Evolutionary conservation across 92 coral and sea anemone species (phyloP).

Genomic region (Actinernus sp.): DNA sequence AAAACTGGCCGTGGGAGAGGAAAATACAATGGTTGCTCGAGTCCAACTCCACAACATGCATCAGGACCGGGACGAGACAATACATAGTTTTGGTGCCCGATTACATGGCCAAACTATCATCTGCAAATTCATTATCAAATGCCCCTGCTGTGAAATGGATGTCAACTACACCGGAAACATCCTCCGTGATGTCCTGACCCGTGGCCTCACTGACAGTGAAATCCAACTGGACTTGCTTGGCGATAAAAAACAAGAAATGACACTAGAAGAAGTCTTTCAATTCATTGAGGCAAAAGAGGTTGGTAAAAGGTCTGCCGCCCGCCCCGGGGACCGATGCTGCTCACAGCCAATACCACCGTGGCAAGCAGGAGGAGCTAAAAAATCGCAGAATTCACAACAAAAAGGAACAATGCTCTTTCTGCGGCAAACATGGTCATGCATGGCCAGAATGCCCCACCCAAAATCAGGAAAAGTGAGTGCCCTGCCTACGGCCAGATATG

Average conservation of each 20-base stretch:
- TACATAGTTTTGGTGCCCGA: slow-evolving; percentile 57
- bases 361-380: neutral
- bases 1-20: slow-evolving; percentile 56
- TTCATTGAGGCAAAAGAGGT: slow-evolving; percentile 57
- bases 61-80: slow-evolving; percentile 50
- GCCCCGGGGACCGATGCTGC: slow-evolving; percentile 53
- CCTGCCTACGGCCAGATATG: slow-evolving; percentile 61
- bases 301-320: slow-evolving; percentile 68
- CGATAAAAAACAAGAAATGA: slow-evolving; percentile 53
- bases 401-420: slow-evolving; percentile 42
- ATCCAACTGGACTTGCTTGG: slow-evolving; percentile 58
- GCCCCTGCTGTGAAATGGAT: slow-evolving; percentile 27
- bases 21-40: slow-evolving; percentile 62
- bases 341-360: slow-evolving; percentile 42
- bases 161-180: slow-evolving; percentile 61
- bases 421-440: slow-evolving; percentile 57
- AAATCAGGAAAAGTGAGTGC: slow-evolving; percentile 36
- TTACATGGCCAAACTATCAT: slow-evolving; percentile 47
- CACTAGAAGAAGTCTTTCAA: slow-evolving; percentile 45
- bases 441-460: slow-evolving; percentile 55
- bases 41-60: slow-evolving; percentile 69
- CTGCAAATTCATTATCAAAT: slow-evolving; percentile 39
- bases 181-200: slow-evolving; percentile 40
- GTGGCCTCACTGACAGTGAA: slow-evolving; percentile 50
- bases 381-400: neutral